phyloP scores from a whole-genome alignment of 1,140 invertebrate species.

The Bombus superbus region DNA sequence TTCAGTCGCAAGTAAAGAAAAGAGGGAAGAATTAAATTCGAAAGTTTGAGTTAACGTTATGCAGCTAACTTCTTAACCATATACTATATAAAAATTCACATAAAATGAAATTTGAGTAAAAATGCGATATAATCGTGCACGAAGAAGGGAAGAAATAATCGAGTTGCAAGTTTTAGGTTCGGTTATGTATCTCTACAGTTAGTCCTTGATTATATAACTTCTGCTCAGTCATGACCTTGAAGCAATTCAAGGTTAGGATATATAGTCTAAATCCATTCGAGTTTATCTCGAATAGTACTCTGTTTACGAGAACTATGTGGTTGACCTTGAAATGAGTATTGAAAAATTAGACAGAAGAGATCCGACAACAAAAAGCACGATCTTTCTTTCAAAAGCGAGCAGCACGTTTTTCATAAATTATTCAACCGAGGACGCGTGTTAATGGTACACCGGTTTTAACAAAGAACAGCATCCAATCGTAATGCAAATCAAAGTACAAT shows the following conservation, averaged over 20 bases:
- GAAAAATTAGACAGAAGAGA: background rate
- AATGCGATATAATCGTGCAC: too few species aligned
- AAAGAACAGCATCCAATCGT: background rate
- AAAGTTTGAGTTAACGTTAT: too few species aligned
- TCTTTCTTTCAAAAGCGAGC: background rate
- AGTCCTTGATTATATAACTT: background rate
- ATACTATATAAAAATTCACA: background rate
- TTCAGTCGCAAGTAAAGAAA: too few species aligned
- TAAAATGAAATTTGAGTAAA: background rate
- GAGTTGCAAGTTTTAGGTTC: too few species aligned
- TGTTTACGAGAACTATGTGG: background rate
- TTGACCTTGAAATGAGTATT: background rate
- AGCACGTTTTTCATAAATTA: slow-evolving; percentile 10
- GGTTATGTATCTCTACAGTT: background rate
- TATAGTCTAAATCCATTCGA: background rate
- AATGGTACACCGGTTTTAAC: background rate
- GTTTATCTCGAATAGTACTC: background rate
- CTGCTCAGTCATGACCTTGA: background rate
- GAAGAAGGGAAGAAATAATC: background rate
- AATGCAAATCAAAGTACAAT: slow-evolving; percentile 5
- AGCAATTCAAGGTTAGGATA: background rate
- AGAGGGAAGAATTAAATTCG: too few species aligned
- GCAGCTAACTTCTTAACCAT: background rate
- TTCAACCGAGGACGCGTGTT: background rate
- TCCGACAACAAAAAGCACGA: background rate